phyloP scores from a whole-genome alignment of 2,888 invertebrate genomes.

The Stenoptilia bipunctidactyla region DNA sequence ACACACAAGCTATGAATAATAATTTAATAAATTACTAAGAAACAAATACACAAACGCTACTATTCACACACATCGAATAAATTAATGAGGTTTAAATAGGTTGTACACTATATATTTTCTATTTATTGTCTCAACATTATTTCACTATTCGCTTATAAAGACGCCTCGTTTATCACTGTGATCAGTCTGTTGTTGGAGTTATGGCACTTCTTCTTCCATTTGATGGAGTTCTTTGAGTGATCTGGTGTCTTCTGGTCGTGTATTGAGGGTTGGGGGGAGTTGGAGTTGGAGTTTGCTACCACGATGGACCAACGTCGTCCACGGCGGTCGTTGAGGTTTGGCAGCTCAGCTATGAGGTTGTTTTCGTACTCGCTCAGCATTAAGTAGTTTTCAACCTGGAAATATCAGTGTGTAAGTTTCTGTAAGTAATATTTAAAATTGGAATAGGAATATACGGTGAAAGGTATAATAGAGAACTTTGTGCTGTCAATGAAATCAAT shows the following conservation, averaged over 20 bases:
- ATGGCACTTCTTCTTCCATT: constrained; percentile 66
- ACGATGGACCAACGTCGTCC: constrained; percentile 81
- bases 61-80: constrained; percentile 68
- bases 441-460: too few relatives aligned
- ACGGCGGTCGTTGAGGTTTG: constrained; percentile 78
- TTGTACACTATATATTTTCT: constrained; percentile 44
- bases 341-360: constrained; percentile 84
- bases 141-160: constrained; percentile 60
- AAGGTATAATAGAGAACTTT: too few relatives aligned
- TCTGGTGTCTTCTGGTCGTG: constrained; percentile 48
- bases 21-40: constrained; percentile 59
- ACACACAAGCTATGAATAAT: constrained; percentile 25
- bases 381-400: constrained; percentile 84
- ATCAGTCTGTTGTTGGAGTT: constrained; percentile 76
- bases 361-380: constrained; percentile 91
- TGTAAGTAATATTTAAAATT: too few relatives aligned
- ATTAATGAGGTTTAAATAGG: constrained; percentile 68
- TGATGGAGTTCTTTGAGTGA: constrained; percentile 43
- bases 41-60: constrained; percentile 53
- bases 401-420: too few relatives aligned
- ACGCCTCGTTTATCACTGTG: constrained; percentile 83
- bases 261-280: constrained; percentile 31
- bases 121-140: constrained; percentile 52
- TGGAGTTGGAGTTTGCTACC: constrained; percentile 42
- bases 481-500: too few relatives aligned